Conservation (phyloP, 2,797 vertebrate genomes). For the Chiroxiphia lanceolata region DNA sequence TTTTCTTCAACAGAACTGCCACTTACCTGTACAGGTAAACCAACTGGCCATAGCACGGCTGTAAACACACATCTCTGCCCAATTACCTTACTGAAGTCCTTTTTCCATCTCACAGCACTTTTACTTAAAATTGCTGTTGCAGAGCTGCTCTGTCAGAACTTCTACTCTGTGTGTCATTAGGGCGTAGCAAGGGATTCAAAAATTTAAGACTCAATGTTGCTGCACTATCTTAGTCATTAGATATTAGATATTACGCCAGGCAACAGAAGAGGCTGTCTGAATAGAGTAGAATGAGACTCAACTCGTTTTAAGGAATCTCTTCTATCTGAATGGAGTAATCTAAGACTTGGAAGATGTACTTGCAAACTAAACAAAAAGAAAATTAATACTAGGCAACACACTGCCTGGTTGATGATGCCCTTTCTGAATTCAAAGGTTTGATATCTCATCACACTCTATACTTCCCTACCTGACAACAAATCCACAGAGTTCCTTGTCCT, state of each 20-base stretch:
- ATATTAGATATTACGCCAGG: neutral
- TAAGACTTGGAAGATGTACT: neutral
- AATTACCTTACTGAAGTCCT: neutral
- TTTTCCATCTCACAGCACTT: conserved; percentile 44
- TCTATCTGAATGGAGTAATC: conserved; percentile 9
- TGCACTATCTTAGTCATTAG: neutral
- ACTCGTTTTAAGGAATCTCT: neutral
- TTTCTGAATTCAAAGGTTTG: neutral
- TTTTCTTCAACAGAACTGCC: neutral
- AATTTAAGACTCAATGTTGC: neutral
- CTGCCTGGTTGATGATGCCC: accelerated
- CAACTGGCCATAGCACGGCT: neutral
- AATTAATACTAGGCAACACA: neutral
- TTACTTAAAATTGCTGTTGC: neutral
- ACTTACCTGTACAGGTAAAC: neutral
- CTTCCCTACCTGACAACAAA: neutral
- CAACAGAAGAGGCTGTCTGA: neutral
- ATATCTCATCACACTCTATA: neutral
- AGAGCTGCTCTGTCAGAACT: neutral
- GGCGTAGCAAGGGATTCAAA: neutral
- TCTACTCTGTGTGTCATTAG: conserved; percentile 16
- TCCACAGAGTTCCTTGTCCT: neutral
- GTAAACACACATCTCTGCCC: neutral
- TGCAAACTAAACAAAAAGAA: conserved; percentile 14
- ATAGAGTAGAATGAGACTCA: neutral